Evolutionary conservation across 2,797 vertebrate species (phyloP).

Genomic region (Anolis apletophallus): DNA sequence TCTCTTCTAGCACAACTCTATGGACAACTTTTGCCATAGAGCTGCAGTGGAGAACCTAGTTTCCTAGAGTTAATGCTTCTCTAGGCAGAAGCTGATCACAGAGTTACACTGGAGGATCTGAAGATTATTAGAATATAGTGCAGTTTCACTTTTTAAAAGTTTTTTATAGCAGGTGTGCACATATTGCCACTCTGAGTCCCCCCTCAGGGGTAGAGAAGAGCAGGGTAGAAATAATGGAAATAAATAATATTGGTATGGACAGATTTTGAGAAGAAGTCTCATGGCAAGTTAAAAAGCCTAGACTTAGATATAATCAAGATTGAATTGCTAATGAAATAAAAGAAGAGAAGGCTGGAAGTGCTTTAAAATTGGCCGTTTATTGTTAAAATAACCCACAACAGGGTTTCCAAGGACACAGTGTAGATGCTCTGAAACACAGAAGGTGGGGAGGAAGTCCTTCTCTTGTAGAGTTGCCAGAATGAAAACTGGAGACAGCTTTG

Average conservation of each 20-base stretch:
- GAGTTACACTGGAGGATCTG: too few species aligned
- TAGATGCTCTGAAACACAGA: not conserved
- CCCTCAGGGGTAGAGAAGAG: too few species aligned
- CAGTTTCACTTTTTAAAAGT: not conserved
- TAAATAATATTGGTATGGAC: not conserved
- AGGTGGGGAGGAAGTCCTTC: not conserved
- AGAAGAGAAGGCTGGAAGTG: not conserved
- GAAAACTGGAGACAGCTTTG: too few species aligned
- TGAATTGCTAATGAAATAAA: not conserved
- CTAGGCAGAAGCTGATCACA: too few species aligned
- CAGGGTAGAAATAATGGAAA: too few species aligned
- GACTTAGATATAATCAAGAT: not conserved
- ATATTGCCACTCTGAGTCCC: too few species aligned
- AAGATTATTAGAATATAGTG: not conserved
- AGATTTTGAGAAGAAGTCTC: not conserved
- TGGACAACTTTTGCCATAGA: too few species aligned
- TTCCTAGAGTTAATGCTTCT: too few species aligned
- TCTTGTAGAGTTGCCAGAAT: too few species aligned
- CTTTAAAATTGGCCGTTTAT: not conserved
- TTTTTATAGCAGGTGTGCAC: not conserved
- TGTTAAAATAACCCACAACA: too few species aligned
- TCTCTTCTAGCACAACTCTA: too few species aligned
- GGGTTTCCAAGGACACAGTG: not conserved
- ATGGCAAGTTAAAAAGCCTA: not conserved
- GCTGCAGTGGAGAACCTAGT: too few species aligned